phyloP scores from a whole-genome alignment of 1,140 invertebrate species.

The Chlorops oryzae region DNA sequence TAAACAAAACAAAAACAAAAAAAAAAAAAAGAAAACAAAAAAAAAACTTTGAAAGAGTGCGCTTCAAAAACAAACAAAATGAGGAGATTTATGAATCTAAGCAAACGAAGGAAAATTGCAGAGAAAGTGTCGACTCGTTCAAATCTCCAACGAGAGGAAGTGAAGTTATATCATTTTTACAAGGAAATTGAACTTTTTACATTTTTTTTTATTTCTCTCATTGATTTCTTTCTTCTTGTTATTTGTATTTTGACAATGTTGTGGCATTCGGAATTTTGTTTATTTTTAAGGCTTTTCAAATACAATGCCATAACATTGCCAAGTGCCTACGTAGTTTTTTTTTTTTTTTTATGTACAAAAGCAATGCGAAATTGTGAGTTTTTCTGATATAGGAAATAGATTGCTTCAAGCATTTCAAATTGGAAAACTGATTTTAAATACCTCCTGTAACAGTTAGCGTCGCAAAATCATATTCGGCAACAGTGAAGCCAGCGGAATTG shows the following conservation, averaged over 20 bases:
- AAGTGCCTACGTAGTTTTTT: slow-evolving; percentile 32
- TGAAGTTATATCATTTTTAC: too few species aligned
- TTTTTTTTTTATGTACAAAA: slow-evolving; percentile 41
- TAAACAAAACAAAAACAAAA: slow-evolving; percentile 10
- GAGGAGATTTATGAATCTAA: too few species aligned
- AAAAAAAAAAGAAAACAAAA: slow-evolving; percentile 4
- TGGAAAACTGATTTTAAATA: slow-evolving; percentile 52
- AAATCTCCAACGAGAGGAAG: too few species aligned
- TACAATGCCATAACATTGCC: slow-evolving; percentile 23
- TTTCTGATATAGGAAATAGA: neutral
- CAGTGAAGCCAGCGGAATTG: slow-evolving; percentile 91
- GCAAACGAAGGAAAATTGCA: too few species aligned
- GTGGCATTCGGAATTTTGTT: too few species aligned
- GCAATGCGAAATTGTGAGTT: slow-evolving; percentile 26
- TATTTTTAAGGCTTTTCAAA: too few species aligned
- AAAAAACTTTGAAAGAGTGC: slow-evolving; percentile 22
- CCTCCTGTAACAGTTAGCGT: slow-evolving; percentile 91
- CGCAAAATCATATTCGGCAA: slow-evolving; percentile 90
- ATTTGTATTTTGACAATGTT: slow-evolving; percentile 39
- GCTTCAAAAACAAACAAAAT: too few species aligned
- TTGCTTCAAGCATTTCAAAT: slow-evolving; percentile 12
- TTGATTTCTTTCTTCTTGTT: slow-evolving; percentile 37
- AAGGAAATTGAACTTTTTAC: too few species aligned
- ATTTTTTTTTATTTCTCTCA: too few species aligned
- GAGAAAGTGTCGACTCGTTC: too few species aligned